Evolutionary conservation across 1,140 invertebrate genomes (phyloP).

Genomic region (Anadara kagoshimensis): DNA sequence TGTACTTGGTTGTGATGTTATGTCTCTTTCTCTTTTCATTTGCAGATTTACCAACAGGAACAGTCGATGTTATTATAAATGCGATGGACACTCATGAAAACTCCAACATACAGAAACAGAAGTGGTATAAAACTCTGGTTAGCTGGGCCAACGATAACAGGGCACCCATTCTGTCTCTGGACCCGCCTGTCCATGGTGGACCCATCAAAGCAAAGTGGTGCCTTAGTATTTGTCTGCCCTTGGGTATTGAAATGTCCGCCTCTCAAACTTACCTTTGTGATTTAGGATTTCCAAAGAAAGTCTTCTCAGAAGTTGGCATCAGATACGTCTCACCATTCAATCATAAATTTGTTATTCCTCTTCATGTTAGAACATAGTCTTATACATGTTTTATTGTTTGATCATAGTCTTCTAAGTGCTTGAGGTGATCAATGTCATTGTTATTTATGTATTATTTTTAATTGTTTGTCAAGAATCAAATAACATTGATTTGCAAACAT

Average conservation of each 20-base stretch:
- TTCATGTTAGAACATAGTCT: constrained; percentile 76
- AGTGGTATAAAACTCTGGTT: constrained; percentile 74
- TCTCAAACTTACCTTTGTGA: constrained; percentile 92
- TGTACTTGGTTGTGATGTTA: too few species aligned
- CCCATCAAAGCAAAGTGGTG: constrained; percentile 85
- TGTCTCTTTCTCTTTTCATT: constrained; percentile 17
- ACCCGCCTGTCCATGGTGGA: constrained; percentile 80
- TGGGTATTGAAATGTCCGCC: constrained; percentile 79
- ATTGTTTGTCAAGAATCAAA: too few species aligned
- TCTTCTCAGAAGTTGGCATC: constrained; percentile 86
- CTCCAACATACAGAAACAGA: constrained; percentile 51
- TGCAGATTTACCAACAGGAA: constrained; percentile 77
- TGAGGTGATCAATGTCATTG: too few species aligned
- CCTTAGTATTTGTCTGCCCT: constrained; percentile 84
- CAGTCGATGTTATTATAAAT: constrained; percentile 82
- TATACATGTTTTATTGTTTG: too few species aligned
- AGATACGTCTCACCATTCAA: constrained; percentile 91
- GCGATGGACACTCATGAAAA: constrained; percentile 78
- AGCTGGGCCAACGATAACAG: constrained; percentile 83
- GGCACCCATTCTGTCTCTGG: constrained; percentile 87
- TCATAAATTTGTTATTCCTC: constrained; percentile 89
- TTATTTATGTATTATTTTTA: too few species aligned
- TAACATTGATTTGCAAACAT: too few species aligned
- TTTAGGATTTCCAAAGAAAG: constrained; percentile 85
- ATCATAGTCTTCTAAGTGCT: too few species aligned